Conservation (phyloP, 1,140 invertebrate species). For the Leptinotarsa texana region DNA sequence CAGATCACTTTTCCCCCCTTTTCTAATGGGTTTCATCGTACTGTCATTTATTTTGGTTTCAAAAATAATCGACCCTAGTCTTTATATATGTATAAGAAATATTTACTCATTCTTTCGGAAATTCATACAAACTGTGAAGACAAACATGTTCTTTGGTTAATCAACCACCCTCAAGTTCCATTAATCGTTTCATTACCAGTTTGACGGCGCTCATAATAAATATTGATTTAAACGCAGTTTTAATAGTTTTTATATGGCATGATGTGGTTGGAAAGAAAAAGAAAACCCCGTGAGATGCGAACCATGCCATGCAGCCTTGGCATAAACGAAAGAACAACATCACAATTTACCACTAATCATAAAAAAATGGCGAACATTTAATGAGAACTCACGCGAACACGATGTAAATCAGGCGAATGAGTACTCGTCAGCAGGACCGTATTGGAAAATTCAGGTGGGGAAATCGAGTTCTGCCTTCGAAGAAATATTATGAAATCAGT, state of each 20-base stretch:
- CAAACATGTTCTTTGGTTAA: background rate
- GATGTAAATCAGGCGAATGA: conserved; percentile 31
- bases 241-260: conserved; percentile 6
- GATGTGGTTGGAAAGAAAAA: background rate
- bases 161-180: conserved; percentile 1
- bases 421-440: background rate
- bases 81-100: no score
- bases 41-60: no score
- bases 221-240: background rate
- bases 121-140: no score
- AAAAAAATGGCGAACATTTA: conserved; percentile 23
- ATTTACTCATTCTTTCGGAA: no score
- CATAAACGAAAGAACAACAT: conserved; percentile 11
- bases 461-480: no score
- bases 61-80: no score
- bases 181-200: conserved; percentile 3
- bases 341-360: conserved; percentile 25
- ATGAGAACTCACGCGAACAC: conserved; percentile 31
- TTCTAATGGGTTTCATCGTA: no score
- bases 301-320: background rate
- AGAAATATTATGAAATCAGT: no score
- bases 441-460: no score
- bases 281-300: background rate
- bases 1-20: no score
- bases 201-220: background rate